A percentile compares a stretch with the other conserved stretches of the same genome.
Conservation (phyloP, 2,888 invertebrate genomes). For the Eugnorisma glareosa region DNA sequence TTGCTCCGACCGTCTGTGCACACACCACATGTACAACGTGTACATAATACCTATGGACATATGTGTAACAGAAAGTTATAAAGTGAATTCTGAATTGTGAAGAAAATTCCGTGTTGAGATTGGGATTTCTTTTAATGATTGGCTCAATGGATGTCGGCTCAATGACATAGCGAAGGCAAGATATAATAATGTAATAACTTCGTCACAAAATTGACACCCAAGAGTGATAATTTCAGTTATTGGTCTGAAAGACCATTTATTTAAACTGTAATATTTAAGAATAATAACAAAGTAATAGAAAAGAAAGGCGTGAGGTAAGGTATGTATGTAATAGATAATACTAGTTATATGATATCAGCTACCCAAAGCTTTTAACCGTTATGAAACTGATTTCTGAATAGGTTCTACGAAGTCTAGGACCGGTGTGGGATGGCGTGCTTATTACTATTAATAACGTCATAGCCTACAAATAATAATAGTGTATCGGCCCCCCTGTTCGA, state of each 20-base stretch:
- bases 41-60: not conserved
- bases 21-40: slow-evolving; percentile 46
- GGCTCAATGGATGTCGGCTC: not conserved
- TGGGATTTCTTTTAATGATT: slow-evolving; percentile 5
- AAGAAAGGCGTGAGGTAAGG: not conserved
- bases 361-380: not conserved
- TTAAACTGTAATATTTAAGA: not conserved
- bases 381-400: not conserved
- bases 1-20: slow-evolving; percentile 72
- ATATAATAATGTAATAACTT: not conserved
- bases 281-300: not conserved
- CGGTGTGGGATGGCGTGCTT: not conserved
- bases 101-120: not conserved
- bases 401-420: not conserved
- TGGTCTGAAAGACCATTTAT: not conserved
- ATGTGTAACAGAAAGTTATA: not conserved
- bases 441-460: not conserved
- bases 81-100: not conserved
- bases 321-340: not conserved
- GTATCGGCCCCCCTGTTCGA: not conserved
- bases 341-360: not conserved
- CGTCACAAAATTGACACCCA: too few relatives aligned
- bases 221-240: not conserved
- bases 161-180: not conserved
- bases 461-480: not conserved